Evolutionary conservation across 2,888 invertebrate species (phyloP), one percentile per base, ranked within the genome.

Genomic region (Spisula subtruncata): DNA sequence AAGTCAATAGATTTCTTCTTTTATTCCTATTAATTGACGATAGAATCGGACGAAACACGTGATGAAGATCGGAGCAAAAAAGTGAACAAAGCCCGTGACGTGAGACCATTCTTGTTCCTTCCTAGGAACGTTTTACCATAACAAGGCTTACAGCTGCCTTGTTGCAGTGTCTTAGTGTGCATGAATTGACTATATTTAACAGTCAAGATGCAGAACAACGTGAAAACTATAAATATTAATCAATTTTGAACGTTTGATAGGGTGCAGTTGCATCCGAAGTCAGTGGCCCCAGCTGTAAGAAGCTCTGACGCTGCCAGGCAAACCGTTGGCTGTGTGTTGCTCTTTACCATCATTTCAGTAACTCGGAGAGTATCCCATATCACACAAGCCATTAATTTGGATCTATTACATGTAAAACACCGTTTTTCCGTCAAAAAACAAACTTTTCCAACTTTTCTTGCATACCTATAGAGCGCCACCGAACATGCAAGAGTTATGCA

Each of bases 21-120:
- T 96, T 95, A 95, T 95, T 94, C 95, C 94, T 93, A 94, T 94
- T 96, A 95, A 96, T 96, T 95, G 95, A 93, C 94, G 93, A 93
- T 94, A 95, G 94, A 95, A 95, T 95, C 95, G 94, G 94, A 94
- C 94, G 94, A 94, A 95, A 94, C 95, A 95, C 94, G 95, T 94
- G 93, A 95, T 91, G 88, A 93, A 93, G 93, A 88, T 91, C 90
- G 91, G 87, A 89, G 91, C 91, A 93, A 94, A 92, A n/a, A 88
- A 89, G 85, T 89, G 90, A 94, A 95, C 95, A 95, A 95, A 93
- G 93, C 91, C 89, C 66, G 84, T 82, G 90, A 91, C 90, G 92
- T 89, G 88, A 82, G 87, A 87, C 79, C 86, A 89, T 90, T 91
- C 86, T 89, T 83, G 88, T 82, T 87, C 51, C 83, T 83, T 91